Conservation (phyloP, 2,113 vertebrate genomes). For the Sus scrofa region T2T-Sscrofa CM000824.6:30169501-30170000, state of each 20-base stretch:
- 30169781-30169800: not conserved
- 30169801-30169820: constrained; percentile 46
- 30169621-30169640: too few relatives aligned
- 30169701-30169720: constrained; percentile 25
- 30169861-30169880: not conserved
- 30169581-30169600: too few relatives aligned
- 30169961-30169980: not conserved
- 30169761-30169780: not conserved
- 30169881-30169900: not conserved
- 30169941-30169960: not conserved
- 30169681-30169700: not conserved
- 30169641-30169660: too few relatives aligned
- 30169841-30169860: not conserved
- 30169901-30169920: not conserved
- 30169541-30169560: too few relatives aligned
- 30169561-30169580: too few relatives aligned
- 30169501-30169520: too few relatives aligned
- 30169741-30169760: not conserved
- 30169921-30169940: not conserved
- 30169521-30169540: too few relatives aligned
- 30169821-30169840: constrained; percentile 4
- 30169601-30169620: too few relatives aligned
- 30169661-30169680: too few relatives aligned
- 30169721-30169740: not conserved
- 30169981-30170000: not conserved